These are phyloP conservation scores for Poeciliopsis presidionis DNA, from an alignment of 2,797 vertebrate species.

Conservation along the genomic window DNA sequence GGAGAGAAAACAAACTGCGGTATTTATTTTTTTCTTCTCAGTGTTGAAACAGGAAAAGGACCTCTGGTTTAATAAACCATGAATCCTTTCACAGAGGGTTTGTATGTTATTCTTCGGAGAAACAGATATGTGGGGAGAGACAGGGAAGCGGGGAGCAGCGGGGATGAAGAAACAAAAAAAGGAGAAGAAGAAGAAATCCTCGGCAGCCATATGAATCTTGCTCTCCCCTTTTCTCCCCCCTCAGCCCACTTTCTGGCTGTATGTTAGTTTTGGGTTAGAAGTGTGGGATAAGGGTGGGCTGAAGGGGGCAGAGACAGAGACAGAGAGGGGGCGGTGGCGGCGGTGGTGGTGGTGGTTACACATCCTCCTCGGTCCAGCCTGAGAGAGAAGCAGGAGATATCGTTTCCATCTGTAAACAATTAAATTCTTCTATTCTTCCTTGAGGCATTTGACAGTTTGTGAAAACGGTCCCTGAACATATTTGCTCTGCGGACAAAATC, in stretches of 20 bases:
- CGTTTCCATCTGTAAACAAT: conserved; percentile 92
- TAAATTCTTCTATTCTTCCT: conserved; percentile 87
- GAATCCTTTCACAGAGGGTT: conserved; percentile 90
- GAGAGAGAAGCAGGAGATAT: conserved; percentile 67
- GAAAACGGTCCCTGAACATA: conserved; percentile 57
- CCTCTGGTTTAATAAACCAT: conserved; percentile 92
- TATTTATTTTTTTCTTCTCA: conserved; percentile 90
- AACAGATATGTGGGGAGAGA: conserved; percentile 71
- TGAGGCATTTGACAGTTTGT: conserved; percentile 75
- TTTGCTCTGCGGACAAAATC: conserved; percentile 36
- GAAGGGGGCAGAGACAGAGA: background rate
- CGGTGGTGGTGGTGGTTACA: conserved; percentile 57
- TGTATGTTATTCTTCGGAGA: conserved; percentile 87
- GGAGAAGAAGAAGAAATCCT: conserved; percentile 47
- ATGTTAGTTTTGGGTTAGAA: conserved; percentile 80
- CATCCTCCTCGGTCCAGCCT: conserved; percentile 59
- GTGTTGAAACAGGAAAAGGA: conserved; percentile 88
- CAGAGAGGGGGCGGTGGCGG: fast-evolving
- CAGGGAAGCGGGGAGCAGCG: conserved; percentile 47
- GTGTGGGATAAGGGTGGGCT: conserved; percentile 41
- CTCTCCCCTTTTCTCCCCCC: conserved; percentile 15
- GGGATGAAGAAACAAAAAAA: conserved; percentile 11
- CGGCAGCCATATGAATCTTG: conserved; percentile 64
- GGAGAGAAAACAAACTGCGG: conserved; percentile 84
- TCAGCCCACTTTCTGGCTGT: conserved; percentile 75